phyloP scores from a whole-genome alignment of 53 echinoderm and acorn worm genomes.

The Henricia sp. region DNA sequence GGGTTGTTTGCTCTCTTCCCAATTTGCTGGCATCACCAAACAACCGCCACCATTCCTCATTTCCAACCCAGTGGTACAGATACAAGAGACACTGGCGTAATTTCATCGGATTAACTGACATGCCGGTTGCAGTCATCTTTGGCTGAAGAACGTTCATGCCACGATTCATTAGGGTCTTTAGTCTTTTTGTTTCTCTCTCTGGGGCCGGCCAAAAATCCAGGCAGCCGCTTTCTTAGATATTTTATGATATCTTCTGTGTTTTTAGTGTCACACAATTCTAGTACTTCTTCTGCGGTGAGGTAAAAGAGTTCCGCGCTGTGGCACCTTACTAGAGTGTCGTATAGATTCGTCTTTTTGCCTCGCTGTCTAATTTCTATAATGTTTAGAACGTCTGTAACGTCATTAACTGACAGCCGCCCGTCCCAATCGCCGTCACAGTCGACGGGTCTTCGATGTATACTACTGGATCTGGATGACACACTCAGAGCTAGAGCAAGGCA shows the following conservation, averaged over 20 bases:
- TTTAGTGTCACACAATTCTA: conserved; percentile 50
- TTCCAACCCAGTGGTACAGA: conserved; percentile 27
- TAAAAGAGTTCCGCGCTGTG: not conserved
- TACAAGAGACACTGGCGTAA: conserved; percentile 26
- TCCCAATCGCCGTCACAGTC: conserved; percentile 18
- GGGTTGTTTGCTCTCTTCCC: conserved; percentile 33
- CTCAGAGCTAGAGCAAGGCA: conserved; percentile 32
- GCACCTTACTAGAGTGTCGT: conserved; percentile 9
- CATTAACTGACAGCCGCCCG: conserved; percentile 25
- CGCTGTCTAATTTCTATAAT: conserved; percentile 17
- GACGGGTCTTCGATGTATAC: not conserved
- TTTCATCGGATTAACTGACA: conserved; percentile 14
- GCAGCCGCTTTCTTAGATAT: conserved; percentile 31
- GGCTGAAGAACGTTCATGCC: conserved; percentile 40
- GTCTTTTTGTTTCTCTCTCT: conserved; percentile 30
- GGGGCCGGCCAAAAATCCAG: conserved; percentile 40
- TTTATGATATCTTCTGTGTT: conserved; percentile 8
- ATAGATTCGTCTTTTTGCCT: not conserved
- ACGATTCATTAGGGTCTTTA: conserved; percentile 34
- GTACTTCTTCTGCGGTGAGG: conserved; percentile 33
- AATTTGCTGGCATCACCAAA: conserved; percentile 57
- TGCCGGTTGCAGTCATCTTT: conserved; percentile 48
- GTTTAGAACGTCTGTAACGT: conserved; percentile 32
- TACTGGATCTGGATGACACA: too few species aligned
- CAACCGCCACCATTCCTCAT: conserved; percentile 44